Conservation (phyloP, 2,888 invertebrate genomes). For the Diaphora mendica region DNA sequence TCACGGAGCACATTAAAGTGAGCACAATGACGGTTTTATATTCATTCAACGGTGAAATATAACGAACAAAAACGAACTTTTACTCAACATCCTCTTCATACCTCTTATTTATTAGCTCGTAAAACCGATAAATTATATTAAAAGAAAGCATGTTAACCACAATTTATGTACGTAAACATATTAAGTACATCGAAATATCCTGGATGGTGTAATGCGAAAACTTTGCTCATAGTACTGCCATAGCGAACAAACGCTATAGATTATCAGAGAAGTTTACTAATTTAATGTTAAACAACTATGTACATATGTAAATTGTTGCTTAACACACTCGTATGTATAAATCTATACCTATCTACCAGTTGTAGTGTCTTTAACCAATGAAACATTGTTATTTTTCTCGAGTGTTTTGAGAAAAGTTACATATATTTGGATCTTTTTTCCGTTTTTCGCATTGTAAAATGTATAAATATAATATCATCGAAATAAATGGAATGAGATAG, state of each 20-base stretch:
- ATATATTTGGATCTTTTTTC: not conserved
- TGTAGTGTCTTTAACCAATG: conserved; percentile 26
- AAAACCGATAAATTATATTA: conserved; percentile 26
- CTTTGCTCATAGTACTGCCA: conserved; percentile 72
- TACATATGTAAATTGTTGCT: conserved; percentile 62
- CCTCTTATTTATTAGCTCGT: conserved; percentile 5
- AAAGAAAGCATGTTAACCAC: conserved; percentile 42
- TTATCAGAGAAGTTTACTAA: conserved; percentile 77
- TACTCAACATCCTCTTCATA: not conserved
- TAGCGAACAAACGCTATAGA: conserved; percentile 72
- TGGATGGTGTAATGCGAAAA: conserved; percentile 76
- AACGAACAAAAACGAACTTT: conserved; percentile 1
- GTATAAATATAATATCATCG: no score
- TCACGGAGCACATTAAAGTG: not conserved
- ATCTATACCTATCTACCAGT: conserved; percentile 21
- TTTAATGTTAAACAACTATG: conserved; percentile 75
- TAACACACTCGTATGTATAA: conserved; percentile 50
- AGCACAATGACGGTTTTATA: not conserved
- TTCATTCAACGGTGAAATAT: conserved; percentile 7
- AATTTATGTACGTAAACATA: conserved; percentile 57
- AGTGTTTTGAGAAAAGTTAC: not conserved
- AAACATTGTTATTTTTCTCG: not conserved
- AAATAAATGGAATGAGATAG: no score
- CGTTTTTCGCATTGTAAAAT: not conserved
- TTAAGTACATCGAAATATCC: conserved; percentile 67